Evolutionary conservation across 35 echinoderm and acorn worm species (phyloP), one percentile per base, ranked within the genome.

Genomic region (Ptychodera flava): DNA sequence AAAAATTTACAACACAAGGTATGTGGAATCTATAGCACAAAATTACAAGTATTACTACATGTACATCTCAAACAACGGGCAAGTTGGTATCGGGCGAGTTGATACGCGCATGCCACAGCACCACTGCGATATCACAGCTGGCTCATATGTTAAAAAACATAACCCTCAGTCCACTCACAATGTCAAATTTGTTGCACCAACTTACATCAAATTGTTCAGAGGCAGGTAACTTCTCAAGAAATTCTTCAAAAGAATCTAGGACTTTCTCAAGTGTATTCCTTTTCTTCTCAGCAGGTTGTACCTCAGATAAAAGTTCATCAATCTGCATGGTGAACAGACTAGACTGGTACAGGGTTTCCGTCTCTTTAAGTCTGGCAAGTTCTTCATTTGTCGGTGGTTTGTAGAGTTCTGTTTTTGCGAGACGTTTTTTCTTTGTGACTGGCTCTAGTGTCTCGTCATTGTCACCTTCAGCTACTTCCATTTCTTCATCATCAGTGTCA

Each of bases 361-460:
- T 87, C 76, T 91, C 90, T 36, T 87, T 86, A 15, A 91, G 38
- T 15, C 34, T 81, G 35, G 85, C 79, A 31, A 91, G 90, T 77
- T 91, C 90, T 35, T 87, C 79, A 31, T 30, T 87, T 10, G 90
- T 91, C 22, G 90, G 90, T 80, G 90, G 90, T 36, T 91, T 91
- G 79, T 91, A 91, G 28, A 91, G 38, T 29, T 86, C 36, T 0
- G 33, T 80, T 81, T 91, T 91, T 64, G 34, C 82, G 36, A 91
- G 16, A 35, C 1, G 30, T 2, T 34, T 83, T 83, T 16, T 37
- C 28, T 83, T 64, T 22, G 45, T 64, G 45, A 22, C 45, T 6
- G 45, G 22, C 6, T 12, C 45, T 64, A 22, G 45, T 64, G 6
- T 64, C 22, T 64, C 45, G 6, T 64, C 45, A 64, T 64, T 64